Evolutionary conservation across 2,888 invertebrate genomes (phyloP).

Genomic region (Rhingia rostrata): DNA sequence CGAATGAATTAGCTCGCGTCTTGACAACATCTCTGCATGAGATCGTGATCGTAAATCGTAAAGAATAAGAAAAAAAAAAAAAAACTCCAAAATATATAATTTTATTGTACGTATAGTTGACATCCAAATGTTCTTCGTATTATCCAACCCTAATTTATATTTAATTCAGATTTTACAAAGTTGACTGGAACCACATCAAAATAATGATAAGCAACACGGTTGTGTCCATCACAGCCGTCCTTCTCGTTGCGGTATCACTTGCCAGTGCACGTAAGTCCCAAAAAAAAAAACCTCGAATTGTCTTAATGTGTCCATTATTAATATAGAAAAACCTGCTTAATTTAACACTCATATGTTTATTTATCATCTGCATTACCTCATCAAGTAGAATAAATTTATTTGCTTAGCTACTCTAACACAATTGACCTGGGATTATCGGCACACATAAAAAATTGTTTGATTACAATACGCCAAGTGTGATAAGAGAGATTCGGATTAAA

Average conservation of each 20-base stretch:
- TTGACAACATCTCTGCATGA: slow-evolving; percentile 51
- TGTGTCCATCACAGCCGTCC: slow-evolving; percentile 2
- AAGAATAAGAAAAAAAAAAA: not conserved
- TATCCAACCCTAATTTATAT: not conserved
- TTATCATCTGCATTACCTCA: slow-evolving; percentile 48
- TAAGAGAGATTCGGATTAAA: slow-evolving; percentile 8
- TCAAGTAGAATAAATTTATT: slow-evolving; percentile 11
- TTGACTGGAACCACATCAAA: slow-evolving; percentile 15
- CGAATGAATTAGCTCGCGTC: slow-evolving; percentile 29
- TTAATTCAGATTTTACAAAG: not conserved
- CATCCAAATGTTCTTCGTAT: no score
- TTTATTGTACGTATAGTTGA: slow-evolving; percentile 9
- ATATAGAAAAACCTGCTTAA: slow-evolving; percentile 20
- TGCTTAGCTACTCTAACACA: not conserved
- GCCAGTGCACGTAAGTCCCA: slow-evolving; percentile 63
- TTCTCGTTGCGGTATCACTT: slow-evolving; percentile 32
- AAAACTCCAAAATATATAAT: slow-evolving; percentile 5
- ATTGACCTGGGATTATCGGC: slow-evolving; percentile 9
- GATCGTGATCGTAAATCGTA: not conserved
- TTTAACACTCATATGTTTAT: slow-evolving; percentile 14
- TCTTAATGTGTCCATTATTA: slow-evolving; percentile 6
- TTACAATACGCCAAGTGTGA: not conserved
- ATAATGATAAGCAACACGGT: slow-evolving; percentile 41
- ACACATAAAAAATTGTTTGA: slow-evolving; percentile 5
- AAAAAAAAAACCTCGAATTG: not conserved